Evolutionary conservation across 2,888 invertebrate genomes (phyloP), one percentile per base, ranked within the genome.

Genomic region (Rotaria magnacalcarata): DNA sequence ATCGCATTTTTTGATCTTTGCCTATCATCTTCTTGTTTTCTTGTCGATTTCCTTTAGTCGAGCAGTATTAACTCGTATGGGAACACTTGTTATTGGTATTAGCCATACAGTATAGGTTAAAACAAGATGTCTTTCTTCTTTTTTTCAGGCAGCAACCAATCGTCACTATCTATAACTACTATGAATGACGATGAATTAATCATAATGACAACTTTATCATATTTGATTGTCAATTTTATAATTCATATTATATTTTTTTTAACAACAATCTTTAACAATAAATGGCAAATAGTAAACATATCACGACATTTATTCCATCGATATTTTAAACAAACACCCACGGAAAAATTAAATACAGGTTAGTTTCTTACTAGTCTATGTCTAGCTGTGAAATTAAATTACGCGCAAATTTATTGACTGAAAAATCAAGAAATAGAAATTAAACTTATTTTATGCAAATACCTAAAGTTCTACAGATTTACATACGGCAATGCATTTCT

Each of bases 21-120:
- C 56, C 21, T 67, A 2, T 67, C 27, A 8, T 4, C 34, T 34
- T 27, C 27, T 67, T 27, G 7, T 10, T 58, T 34, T 67, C 27
- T 67, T 67, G 27, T 67, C 67, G 4, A 11, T 67, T 27, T 67
- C 5, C 67, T 34, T 0, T 16, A 34, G 27, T 67, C 67, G 67
- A 67, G 34, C 16, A 67, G 14, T 67, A 67, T 67, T 34, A 67
- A 67, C 67, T 34, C 67, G 34, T 67, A 67, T 67, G 67, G 67
- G 67, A 67, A 34, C 67, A 34, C 34, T 67, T 67, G 67, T 27
- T 34, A 67, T 27, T 16, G 67, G 27, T 67, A 67, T 67, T 27
- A 16, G 16, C 16, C 34, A 14, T 27, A 2, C 11, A 16, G 24
- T 19, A 67, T 67, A 67, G 67, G 67, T 67, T 14, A 67, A 34